Evolutionary conservation across 2,113 vertebrate genomes (phyloP).

Genomic region (Myrmecobius fasciatus): DNA sequence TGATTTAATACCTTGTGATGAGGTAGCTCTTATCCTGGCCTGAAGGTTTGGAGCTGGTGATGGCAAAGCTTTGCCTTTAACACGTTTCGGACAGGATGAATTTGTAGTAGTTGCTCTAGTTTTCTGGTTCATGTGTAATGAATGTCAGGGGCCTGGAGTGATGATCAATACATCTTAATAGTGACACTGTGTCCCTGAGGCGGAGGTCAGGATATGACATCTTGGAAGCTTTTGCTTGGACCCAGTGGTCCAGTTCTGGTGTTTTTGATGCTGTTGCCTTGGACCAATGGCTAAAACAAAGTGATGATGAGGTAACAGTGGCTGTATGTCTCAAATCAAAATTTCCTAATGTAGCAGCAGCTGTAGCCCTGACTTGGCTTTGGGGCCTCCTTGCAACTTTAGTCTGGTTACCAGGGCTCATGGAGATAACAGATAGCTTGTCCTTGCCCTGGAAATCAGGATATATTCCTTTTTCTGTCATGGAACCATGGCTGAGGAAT

Average conservation of each 20-base stretch:
- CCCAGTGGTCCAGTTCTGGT: not conserved
- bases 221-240: not conserved
- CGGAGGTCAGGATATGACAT: not conserved
- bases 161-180: not conserved
- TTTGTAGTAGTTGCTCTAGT: not conserved
- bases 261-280: not conserved
- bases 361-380: not conserved
- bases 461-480: not conserved
- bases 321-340: not conserved
- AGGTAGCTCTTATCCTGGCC: not conserved
- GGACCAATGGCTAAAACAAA: not conserved
- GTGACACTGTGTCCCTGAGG: not conserved
- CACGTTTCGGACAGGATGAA: not conserved
- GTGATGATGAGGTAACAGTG: not conserved
- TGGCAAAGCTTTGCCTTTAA: not conserved
- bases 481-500: not conserved
- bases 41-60: not conserved
- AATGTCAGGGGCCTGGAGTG: not conserved
- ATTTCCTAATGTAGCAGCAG: not conserved
- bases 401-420: not conserved
- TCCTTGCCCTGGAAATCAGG: not conserved
- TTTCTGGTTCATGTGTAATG: not conserved
- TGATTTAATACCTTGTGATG: not conserved
- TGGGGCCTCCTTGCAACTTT: not conserved
- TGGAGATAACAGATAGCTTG: not conserved